Conservation (phyloP, 2,888 invertebrate genomes). For the Syritta pipiens region DNA sequence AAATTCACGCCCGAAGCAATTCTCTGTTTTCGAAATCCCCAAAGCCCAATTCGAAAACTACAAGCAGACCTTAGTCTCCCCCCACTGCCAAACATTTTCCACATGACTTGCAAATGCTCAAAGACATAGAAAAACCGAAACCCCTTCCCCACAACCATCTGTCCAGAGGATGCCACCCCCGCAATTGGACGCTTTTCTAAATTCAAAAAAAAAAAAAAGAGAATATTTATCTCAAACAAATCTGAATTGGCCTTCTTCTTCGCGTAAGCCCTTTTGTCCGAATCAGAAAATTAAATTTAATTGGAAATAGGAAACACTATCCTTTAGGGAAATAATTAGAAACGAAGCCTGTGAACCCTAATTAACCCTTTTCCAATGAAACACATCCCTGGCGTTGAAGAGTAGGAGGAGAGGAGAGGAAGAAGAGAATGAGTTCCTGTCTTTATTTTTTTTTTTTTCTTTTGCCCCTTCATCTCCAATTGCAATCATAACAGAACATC, state of each 20-base stretch:
- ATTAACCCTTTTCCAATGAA: conserved; percentile 48
- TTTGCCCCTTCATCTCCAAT: conserved; percentile 1
- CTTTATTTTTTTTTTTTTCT: background rate
- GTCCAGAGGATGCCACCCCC: no score
- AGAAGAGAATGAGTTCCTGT: background rate
- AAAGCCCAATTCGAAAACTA: no score
- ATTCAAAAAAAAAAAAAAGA: background rate
- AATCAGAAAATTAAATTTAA: conserved; percentile 20
- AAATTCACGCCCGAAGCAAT: no score
- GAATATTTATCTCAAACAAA: no score
- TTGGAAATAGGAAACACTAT: conserved; percentile 33
- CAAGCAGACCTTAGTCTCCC: no score
- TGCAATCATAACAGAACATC: conserved; percentile 35
- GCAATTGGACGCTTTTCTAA: no score
- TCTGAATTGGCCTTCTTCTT: conserved; percentile 3
- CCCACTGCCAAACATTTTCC: no score
- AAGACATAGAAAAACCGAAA: no score
- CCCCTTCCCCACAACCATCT: no score
- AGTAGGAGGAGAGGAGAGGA: background rate
- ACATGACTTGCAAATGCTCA: no score
- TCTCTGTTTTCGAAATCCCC: no score
- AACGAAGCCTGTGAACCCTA: conserved; percentile 46
- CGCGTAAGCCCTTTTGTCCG: background rate
- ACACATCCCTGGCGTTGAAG: conserved; percentile 6
- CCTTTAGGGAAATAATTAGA: conserved; percentile 44